Conservation (phyloP, 2,113 vertebrate genomes). For the Notiomystis cincta region DNA sequence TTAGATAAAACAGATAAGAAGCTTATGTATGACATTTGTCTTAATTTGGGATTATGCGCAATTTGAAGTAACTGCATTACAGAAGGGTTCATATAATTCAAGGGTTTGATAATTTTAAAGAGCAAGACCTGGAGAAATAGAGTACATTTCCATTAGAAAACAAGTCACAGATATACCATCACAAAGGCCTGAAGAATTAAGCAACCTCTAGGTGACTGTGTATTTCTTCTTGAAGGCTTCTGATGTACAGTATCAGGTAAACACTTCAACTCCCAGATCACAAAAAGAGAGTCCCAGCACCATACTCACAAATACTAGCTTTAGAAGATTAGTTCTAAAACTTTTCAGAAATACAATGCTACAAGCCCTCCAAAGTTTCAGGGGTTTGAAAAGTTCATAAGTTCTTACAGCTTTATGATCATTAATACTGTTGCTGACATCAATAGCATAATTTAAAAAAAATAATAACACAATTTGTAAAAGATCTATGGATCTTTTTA, state of each 20-base stretch:
- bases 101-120: neutral
- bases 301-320: neutral
- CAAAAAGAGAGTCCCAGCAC: neutral
- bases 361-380: neutral
- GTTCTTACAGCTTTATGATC: neutral
- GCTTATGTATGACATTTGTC: neutral
- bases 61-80: neutral
- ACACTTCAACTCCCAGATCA: neutral
- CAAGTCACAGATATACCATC: neutral
- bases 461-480: neutral
- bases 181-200: neutral
- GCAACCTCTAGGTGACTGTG: neutral
- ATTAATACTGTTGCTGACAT: neutral
- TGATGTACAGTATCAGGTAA: accelerated
- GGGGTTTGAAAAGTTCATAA: neutral
- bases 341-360: neutral
- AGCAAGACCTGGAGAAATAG: neutral
- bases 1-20: neutral
- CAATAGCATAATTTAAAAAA: neutral
- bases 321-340: neutral
- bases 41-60: neutral
- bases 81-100: neutral
- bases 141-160: neutral
- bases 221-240: neutral
- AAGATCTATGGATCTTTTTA: neutral